phyloP scores from a whole-genome alignment of 2,888 invertebrate species.

The Byasa hedistus region DNA sequence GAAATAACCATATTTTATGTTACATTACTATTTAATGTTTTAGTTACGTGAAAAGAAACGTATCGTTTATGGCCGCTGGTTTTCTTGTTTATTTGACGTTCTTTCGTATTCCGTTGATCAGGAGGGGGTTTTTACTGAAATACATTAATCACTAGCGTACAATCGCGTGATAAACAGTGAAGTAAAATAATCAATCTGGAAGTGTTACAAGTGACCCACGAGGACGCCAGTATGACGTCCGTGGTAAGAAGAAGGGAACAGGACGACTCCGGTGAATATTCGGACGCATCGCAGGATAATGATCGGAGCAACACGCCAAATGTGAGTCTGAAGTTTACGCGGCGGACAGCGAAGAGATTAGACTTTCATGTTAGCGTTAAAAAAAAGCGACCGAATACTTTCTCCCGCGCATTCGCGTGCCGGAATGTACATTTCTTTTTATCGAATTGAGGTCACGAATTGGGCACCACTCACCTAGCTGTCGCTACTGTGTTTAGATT shows the following conservation, averaged over 20 bases:
- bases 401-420: constrained; percentile 72
- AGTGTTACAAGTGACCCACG: constrained; percentile 66
- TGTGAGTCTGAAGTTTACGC: constrained; percentile 59
- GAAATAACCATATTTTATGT: too few species aligned
- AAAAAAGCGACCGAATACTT: constrained; percentile 65
- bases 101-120: constrained; percentile 58
- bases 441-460: constrained; percentile 72
- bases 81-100: constrained; percentile 75
- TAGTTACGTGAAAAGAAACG: constrained; percentile 48
- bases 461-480: constrained; percentile 64
- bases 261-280: constrained; percentile 74
- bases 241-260: constrained; percentile 64
- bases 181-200: constrained; percentile 68
- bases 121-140: constrained; percentile 59
- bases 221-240: constrained; percentile 76
- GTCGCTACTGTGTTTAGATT: constrained; percentile 56
- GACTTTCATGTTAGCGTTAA: constrained; percentile 73
- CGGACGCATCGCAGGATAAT: constrained; percentile 74
- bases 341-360: constrained; percentile 37
- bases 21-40: neutral
- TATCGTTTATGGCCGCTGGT: constrained; percentile 65
- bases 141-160: constrained; percentile 48
- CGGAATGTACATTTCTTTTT: constrained; percentile 76
- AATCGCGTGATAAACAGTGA: constrained; percentile 41
- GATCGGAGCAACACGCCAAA: constrained; percentile 68